Base-by-base conservation (phyloP, 2,888 invertebrate species). In the Nysson spinosus region DNA sequence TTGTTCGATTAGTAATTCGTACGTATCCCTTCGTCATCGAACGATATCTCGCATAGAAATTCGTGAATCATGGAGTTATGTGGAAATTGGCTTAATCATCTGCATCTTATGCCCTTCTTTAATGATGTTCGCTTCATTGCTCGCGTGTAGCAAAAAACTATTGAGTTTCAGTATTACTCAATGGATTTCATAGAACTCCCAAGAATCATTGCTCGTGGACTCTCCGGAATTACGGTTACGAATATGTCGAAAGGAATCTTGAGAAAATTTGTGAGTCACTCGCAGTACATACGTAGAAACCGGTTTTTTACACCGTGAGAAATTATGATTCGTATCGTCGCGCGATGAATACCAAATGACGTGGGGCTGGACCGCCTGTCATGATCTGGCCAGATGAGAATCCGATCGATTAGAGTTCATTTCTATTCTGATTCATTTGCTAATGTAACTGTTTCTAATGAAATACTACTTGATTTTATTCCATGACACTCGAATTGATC, bases 201-300 rank as follows among this genome's bases (percentile, higher is more conserved):
- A 30, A 34, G 51, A 52, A 55, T 54, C 40, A 24, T 9, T 14
- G 24, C 52, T 67, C 50, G 47, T 19, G 30, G 37, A 46, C 42
- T 72, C 32, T 22, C 12, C 5, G 42, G 34, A 47, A 32, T 26
- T 11, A 3, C 44, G 22, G 16, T 47, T 46, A 17, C 28, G 28
- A 61, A 47, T 40, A 26, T n/a, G 28, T 28, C 12, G 14, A 17
- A 28, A 5, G 26, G 40, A 12, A 34, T 72, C 47, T 67, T 12
- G 47, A 61, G 61, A 55, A 75, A 61, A 70, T 68, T 50, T 30
- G 19, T 77, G 75, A 73, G 28, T 74, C 75, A 77, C 17, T 55
- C 5, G 11, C n/a, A n/a, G 26, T 40, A 14, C 30, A 0, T 50
- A 40, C 20, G 34, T 17, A 0, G 24, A 34, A 54, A 51, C 16